A percentile compares a stretch with the other conserved stretches of the same genome.
These are phyloP conservation scores for Callyntrura guangdongensis DNA, from an alignment of 2,888 invertebrate species.

Conservation along the genomic window DNA sequence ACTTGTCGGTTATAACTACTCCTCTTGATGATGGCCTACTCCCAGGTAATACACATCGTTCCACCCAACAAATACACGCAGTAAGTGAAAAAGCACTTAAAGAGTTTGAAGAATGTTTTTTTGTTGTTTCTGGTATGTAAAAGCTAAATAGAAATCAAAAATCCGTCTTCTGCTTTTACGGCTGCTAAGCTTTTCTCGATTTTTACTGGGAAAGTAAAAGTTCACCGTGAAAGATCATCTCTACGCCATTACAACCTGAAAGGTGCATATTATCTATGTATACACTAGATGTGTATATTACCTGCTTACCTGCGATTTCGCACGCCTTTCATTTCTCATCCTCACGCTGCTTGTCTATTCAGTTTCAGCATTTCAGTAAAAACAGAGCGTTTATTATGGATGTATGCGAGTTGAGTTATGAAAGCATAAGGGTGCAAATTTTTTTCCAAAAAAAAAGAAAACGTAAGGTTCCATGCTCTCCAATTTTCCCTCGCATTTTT, in stretches of 20 bases:
- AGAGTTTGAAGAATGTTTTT: background rate
- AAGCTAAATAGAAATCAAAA: conserved; percentile 45
- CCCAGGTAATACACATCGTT: background rate
- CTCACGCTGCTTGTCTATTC: background rate
- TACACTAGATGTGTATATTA: background rate
- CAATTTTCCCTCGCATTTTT: conserved; percentile 24
- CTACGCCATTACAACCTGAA: conserved; percentile 28
- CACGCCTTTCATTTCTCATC: background rate
- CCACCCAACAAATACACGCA: background rate
- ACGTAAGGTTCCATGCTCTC: background rate
- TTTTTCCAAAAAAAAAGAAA: background rate
- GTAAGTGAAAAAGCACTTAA: conserved; percentile 20
- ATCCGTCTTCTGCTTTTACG: conserved; percentile 28
- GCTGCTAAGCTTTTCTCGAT: conserved; percentile 16
- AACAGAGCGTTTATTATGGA: background rate
- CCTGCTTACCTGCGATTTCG: background rate
- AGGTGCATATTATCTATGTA: background rate
- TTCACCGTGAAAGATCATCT: conserved; percentile 65
- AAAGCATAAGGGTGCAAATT: conserved; percentile 23
- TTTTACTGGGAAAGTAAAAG: conserved; percentile 12
- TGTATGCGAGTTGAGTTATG: background rate
- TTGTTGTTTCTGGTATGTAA: conserved; percentile 11
- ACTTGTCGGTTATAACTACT: background rate
- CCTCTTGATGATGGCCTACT: background rate
- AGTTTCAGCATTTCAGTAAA: background rate